phyloP scores from a whole-genome alignment of 2,888 invertebrate genomes.

The Acleris literana region DNA sequence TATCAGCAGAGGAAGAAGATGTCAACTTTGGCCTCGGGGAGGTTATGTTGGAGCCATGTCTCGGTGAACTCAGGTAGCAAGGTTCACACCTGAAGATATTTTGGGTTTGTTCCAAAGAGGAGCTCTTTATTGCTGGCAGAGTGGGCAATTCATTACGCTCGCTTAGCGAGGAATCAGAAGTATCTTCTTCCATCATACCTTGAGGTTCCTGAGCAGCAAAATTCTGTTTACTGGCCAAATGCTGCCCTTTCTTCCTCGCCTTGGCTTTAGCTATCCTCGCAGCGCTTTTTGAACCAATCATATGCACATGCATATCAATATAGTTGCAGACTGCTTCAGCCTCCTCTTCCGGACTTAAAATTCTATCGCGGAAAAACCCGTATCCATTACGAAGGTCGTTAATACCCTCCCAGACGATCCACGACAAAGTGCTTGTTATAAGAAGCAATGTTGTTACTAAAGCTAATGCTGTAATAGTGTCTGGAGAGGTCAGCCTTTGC shows the following conservation, averaged over 20 bases:
- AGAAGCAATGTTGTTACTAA: constrained; percentile 63
- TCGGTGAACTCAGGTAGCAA: constrained; percentile 62
- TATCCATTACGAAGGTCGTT: constrained; percentile 69
- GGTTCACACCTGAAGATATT: constrained; percentile 61
- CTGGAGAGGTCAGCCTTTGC: constrained; percentile 58
- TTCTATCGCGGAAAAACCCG: constrained; percentile 72
- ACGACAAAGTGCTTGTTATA: constrained; percentile 60
- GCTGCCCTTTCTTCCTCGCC: constrained; percentile 58
- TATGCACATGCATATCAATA: constrained; percentile 64
- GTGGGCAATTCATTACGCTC: constrained; percentile 58
- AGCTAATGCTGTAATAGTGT: constrained; percentile 62
- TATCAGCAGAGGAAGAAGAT: constrained; percentile 58
- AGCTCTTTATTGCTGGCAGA: constrained; percentile 55
- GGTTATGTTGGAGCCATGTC: constrained; percentile 55
- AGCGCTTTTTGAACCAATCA: constrained; percentile 56
- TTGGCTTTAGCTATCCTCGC: constrained; percentile 62
- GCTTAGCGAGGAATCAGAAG: constrained; percentile 44
- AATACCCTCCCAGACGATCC: constrained; percentile 68
- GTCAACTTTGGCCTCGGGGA: constrained; percentile 52
- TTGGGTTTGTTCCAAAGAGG: constrained; percentile 44
- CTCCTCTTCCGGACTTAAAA: constrained; percentile 66
- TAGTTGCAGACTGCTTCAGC: constrained; percentile 68
- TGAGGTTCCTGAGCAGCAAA: constrained; percentile 65
- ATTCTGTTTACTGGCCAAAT: constrained; percentile 53
- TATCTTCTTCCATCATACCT: constrained; percentile 52